Percentiles rank a stretch among this genome's conserved stretches.
Evolutionary conservation across 2,888 invertebrate species (phyloP).

Genomic region (Ctenicera cuprea): DNA sequence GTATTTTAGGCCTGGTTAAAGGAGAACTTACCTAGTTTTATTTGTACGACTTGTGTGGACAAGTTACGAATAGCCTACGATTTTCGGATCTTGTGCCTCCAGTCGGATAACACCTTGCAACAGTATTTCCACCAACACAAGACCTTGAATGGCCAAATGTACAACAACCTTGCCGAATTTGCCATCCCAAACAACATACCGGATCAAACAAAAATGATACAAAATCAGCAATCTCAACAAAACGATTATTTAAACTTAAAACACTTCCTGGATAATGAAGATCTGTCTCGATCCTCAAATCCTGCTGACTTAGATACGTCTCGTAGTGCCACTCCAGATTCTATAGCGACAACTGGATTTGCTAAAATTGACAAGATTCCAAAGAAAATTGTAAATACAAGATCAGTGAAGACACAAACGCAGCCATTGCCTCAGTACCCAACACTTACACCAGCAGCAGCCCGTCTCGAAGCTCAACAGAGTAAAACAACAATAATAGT

Average conservation of each 20-base stretch:
- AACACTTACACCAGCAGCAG: constrained; percentile 55
- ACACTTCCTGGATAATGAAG: constrained; percentile 47
- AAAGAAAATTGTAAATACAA: constrained; percentile 50
- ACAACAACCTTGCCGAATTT: constrained; percentile 40
- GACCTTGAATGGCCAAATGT: constrained; percentile 44
- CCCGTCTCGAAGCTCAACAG: constrained; percentile 52
- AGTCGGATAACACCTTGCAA: constrained; percentile 51
- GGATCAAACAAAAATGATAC: constrained; percentile 32
- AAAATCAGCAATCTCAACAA: not conserved
- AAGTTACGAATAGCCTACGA: constrained; percentile 52
- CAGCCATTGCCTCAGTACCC: constrained; percentile 57
- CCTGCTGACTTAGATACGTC: constrained; percentile 44
- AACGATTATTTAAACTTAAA: constrained; percentile 42
- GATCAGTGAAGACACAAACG: constrained; percentile 57
- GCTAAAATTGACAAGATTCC: constrained; percentile 50
- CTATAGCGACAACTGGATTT: constrained; percentile 51
- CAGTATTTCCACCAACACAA: constrained; percentile 50
- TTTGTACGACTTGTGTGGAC: constrained; percentile 51
- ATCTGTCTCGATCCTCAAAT: constrained; percentile 47
- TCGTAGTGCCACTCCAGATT: constrained; percentile 49
- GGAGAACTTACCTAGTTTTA: constrained; percentile 48
- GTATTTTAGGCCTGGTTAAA: constrained; percentile 50
- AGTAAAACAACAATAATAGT: constrained; percentile 56
- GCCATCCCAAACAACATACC: constrained; percentile 29
- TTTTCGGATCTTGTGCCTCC: constrained; percentile 52